A percentile compares a stretch with the other conserved stretches of the same genome.
Evolutionary conservation across 2,888 invertebrate species (phyloP).

Genomic region (Rhimphoctona megacephalus): DNA sequence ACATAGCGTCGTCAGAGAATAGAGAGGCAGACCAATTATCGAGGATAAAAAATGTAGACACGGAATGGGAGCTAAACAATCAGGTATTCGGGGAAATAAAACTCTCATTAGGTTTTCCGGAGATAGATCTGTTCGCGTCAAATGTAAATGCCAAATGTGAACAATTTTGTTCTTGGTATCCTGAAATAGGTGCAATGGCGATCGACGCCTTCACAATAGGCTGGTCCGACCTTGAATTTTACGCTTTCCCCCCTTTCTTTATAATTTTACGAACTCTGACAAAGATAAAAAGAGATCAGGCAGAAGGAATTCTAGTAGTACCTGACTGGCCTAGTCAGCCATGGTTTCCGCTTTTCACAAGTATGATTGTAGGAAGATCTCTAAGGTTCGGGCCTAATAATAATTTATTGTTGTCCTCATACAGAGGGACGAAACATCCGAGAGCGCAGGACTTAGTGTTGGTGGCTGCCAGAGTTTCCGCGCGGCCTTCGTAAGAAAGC

Average conservation of each 20-base stretch:
- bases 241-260: slow-evolving; percentile 60
- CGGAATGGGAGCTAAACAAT: slow-evolving; percentile 1
- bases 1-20: slow-evolving; percentile 51
- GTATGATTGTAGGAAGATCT: neutral
- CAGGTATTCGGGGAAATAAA: slow-evolving; percentile 11
- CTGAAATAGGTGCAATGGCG: neutral
- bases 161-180: slow-evolving; percentile 7
- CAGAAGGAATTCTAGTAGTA: no score
- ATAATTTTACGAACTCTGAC: slow-evolving; percentile 35
- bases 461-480: slow-evolving; percentile 70
- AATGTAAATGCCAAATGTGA: neutral
- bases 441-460: slow-evolving; percentile 33
- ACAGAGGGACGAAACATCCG: slow-evolving; percentile 54
- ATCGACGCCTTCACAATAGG: slow-evolving; percentile 16
- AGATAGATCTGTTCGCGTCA: slow-evolving; percentile 2
- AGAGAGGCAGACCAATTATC: slow-evolving; percentile 37
- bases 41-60: neutral
- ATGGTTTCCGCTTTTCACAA: neutral
- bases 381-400: slow-evolving; percentile 56
- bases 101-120: neutral
- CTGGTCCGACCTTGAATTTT: slow-evolving; percentile 21
- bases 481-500: slow-evolving; percentile 65
- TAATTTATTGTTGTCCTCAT: slow-evolving; percentile 18
- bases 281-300: slow-evolving; percentile 33
- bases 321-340: no score